Base-by-base conservation (phyloP, 2,888 invertebrate genomes). In the Microctonus hyperodae region DNA sequence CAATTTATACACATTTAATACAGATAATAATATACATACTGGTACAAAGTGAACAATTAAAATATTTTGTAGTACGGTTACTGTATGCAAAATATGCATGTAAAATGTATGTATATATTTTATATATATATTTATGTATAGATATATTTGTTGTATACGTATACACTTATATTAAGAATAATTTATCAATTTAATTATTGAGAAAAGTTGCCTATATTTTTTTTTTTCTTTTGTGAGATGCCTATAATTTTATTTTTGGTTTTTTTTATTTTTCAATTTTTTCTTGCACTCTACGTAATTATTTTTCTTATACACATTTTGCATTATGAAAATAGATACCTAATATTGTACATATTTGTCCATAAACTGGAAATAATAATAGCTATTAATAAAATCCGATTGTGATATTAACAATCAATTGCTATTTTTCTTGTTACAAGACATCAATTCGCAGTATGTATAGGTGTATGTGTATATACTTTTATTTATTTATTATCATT, bases 41-140 rank as follows among this genome's bases (percentile, higher is more conserved):
- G 28, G 40, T 37, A 62, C 35, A 35, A 62, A 37, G 35, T n/a
- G 37, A 55, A 40, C 40, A 53, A 37, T n/a, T 64, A 7, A 16
- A 44, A 35, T 44, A 20, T 64, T 31, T 33, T 31, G 31, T 28
- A 23, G 16, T 16, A n/a, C 4, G n/a, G 62, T 25, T 25, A 59
- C 33, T 31, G 37, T 60, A 55, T 33, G 35, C 28, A 60, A 55
- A 44, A 61, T 61, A 55, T 37, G 35, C 28, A n/a, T n/a, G n/a
- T n/a, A n/a, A 22, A 48, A 57, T 48, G 28, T 13, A 50, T 50
- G 10, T 40, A 65, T 20, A 25, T 51, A 50, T 50, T 33, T 11
- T 48, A 25, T 60, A 11, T n/a, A 44, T 40, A 4, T 48, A 48
- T 60, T 13, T 51, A 37, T 53, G 11, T 44, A 35, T 58, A 22